Percentiles rank a stretch among this genome's conserved stretches.
These are phyloP conservation scores for Phrynosoma blainvillii DNA, from an alignment of 2,113 vertebrate genomes.

Conservation along the genomic window DNA sequence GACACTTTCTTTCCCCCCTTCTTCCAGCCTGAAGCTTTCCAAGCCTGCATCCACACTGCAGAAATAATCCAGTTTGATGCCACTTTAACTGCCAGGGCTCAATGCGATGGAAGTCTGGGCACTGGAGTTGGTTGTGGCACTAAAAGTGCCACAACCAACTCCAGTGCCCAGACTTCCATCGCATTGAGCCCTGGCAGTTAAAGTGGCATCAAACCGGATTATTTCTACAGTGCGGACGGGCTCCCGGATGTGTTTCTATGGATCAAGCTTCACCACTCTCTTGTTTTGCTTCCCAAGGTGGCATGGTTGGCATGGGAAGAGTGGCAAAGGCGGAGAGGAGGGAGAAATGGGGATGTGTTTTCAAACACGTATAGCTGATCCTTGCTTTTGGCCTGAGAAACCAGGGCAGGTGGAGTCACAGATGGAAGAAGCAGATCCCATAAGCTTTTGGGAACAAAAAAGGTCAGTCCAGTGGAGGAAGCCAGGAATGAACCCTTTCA, in stretches of 20 bases:
- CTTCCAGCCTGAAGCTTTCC: too few relatives aligned
- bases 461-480: constrained; percentile 58
- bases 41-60: too few relatives aligned
- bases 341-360: constrained; percentile 56
- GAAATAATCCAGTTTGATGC: too few relatives aligned
- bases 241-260: not conserved
- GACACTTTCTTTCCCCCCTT: constrained; percentile 21
- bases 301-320: not conserved
- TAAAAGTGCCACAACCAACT: too few relatives aligned
- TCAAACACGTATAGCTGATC: constrained; percentile 67
- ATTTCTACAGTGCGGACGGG: too few relatives aligned
- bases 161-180: too few relatives aligned
- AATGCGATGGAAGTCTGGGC: too few relatives aligned
- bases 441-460: constrained; percentile 67
- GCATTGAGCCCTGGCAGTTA: too few relatives aligned
- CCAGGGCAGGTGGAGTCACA: constrained; percentile 61
- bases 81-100: too few relatives aligned
- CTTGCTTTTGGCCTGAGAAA: constrained; percentile 66
- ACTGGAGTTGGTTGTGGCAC: too few relatives aligned
- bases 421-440: constrained; percentile 68
- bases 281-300: fast-evolving
- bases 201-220: too few relatives aligned
- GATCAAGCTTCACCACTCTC: constrained; percentile 2
- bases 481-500: not conserved
- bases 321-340: not conserved